Evolutionary conservation across 2,797 vertebrate species (phyloP), one percentile per base, ranked within the genome.

Genomic region (Naso thynnoides): DNA sequence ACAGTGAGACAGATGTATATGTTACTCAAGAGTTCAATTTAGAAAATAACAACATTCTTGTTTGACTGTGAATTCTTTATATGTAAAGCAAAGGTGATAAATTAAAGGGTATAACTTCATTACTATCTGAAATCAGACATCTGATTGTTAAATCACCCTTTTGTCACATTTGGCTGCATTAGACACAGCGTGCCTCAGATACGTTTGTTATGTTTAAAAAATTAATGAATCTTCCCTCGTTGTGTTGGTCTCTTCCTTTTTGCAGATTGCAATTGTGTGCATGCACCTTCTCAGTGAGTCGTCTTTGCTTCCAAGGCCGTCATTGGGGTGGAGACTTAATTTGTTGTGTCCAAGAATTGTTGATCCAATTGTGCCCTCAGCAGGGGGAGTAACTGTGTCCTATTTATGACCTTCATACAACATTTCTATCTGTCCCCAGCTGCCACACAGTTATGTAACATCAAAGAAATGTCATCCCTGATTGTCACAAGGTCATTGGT

Each of bases 321-420:
- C 79, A 74, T 63, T 84, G 69, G 65, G 70, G 57, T 71, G 69
- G 79, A 87, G 83, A 83, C 23, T 38, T 66, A 67, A 85, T 89
- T n/a, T n/a, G n/a, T n/a, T n/a, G n/a, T n/a, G n/a, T n/a, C n/a
- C n/a, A n/a, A n/a, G n/a, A n/a, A n/a, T n/a, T n/a, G n/a, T n/a
- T n/a, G n/a, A n/a, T n/a, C n/a, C n/a, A n/a, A 91, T 83, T 83
- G 72, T n/a, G 89, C 78, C 86, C 87, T 93, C 86, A 84, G 78
- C 68, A 84, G 75, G 75, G 73, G 87, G 82, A 69, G 60, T 86
- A 89, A 91, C 87, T 66, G 84, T 83, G 73, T 87, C 68, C 61
- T 73, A 5, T 90, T 93, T 91, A 92, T 84, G 81, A 86, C 88
- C 83, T 78, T 86, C 87, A 91, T 92, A 93, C 89, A 94, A 82